These are phyloP conservation scores for Fissipunctia ypsillon DNA, from an alignment of 2,888 invertebrate species.

Conservation along the genomic window DNA sequence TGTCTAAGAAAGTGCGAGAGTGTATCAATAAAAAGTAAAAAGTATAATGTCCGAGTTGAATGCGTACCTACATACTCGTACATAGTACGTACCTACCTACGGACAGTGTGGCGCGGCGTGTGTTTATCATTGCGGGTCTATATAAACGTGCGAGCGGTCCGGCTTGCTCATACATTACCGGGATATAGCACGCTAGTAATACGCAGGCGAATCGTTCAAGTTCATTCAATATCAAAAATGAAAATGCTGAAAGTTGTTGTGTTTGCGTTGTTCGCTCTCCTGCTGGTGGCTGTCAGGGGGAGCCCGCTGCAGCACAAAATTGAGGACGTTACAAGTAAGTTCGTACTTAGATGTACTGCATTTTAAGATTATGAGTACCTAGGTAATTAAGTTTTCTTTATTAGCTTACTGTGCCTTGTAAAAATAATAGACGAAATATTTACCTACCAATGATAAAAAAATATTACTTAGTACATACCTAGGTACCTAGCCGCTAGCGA, in stretches of 20 bases:
- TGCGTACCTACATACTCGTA: conserved; percentile 39
- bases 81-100: no score
- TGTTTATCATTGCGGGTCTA: conserved; percentile 76
- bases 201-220: conserved; percentile 43
- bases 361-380: neutral
- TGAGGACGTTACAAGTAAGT: conserved; percentile 68
- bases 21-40: conserved; percentile 11
- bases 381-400: neutral
- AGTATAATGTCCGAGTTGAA: conserved; percentile 8
- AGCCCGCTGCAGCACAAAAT: conserved; percentile 66
- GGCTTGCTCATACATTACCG: conserved; percentile 67
- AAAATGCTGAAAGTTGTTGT: conserved; percentile 73
- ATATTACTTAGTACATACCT: no score
- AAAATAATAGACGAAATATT: conserved; percentile 18
- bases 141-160: conserved; percentile 70
- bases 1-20: neutral
- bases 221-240: conserved; percentile 50
- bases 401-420: neutral
- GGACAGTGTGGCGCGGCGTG: conserved; percentile 51
- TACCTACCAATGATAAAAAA: neutral
- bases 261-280: conserved; percentile 70
- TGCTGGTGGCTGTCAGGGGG: conserved; percentile 69
- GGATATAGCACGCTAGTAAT: conserved; percentile 62
- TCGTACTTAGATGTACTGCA: neutral
- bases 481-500: conserved; percentile 41